Evolutionary conservation across 2,888 invertebrate genomes (phyloP).

Genomic region (Athalia rosae): DNA sequence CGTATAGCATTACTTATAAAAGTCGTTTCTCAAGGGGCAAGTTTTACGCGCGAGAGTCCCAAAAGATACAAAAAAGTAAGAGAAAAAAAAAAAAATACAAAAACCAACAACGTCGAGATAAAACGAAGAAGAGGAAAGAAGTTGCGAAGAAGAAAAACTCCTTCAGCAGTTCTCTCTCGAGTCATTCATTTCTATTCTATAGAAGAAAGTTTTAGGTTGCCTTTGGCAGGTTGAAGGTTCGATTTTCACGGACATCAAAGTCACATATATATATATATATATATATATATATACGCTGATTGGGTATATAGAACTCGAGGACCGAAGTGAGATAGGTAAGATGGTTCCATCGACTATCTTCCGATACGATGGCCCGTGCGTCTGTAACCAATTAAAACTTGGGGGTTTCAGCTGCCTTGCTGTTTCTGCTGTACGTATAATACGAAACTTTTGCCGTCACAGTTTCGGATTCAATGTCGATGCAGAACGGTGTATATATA

Average conservation of each 20-base stretch:
- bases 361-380: background rate
- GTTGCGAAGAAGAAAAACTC: constrained; percentile 24
- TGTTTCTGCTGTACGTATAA: too few species aligned
- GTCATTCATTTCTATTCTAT: constrained; percentile 1
- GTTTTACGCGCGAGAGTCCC: background rate
- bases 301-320: too few species aligned
- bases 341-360: background rate
- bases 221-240: background rate
- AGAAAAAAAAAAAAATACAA: background rate
- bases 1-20: constrained; percentile 25
- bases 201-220: too few species aligned
- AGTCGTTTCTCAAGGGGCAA: constrained; percentile 8
- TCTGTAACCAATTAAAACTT: constrained; percentile 40
- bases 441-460: constrained; percentile 11
- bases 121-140: background rate
- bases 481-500: too few species aligned
- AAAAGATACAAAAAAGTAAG: constrained; percentile 23
- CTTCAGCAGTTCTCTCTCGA: background rate
- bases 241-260: constrained; percentile 16
- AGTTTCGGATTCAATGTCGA: constrained; percentile 27
- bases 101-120: constrained; percentile 6
- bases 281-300: too few species aligned
- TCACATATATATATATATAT: background rate
- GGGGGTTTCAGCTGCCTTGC: background rate
- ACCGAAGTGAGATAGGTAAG: background rate